Evolutionary conservation across 2,888 invertebrate genomes (phyloP).

Genomic region (Minunthozetes semirufus): DNA sequence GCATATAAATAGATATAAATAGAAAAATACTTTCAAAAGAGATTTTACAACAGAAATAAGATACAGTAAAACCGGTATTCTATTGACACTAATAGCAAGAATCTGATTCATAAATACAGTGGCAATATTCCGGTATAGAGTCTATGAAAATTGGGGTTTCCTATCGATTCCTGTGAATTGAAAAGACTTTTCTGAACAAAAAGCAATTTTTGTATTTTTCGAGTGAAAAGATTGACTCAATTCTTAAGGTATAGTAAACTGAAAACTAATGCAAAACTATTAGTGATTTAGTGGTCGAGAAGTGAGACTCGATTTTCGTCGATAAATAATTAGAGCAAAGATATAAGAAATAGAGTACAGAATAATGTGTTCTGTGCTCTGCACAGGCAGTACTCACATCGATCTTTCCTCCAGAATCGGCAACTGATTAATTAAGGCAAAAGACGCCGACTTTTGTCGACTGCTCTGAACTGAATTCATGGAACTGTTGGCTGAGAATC

Average conservation of each 20-base stretch:
- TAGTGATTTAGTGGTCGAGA: neutral
- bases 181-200: too few species aligned
- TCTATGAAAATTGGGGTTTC: too few species aligned
- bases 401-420: slow-evolving; percentile 33
- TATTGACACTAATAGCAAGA: too few species aligned
- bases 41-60: neutral
- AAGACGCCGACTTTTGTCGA: slow-evolving; percentile 16
- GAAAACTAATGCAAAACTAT: slow-evolving; percentile 2
- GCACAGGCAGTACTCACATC: slow-evolving; percentile 12
- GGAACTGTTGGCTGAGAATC: slow-evolving; percentile 19
- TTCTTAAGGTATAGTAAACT: too few species aligned
- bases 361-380: neutral
- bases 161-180: too few species aligned
- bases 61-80: too few species aligned
- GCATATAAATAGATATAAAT: neutral
- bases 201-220: too few species aligned
- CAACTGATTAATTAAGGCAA: slow-evolving; percentile 31
- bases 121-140: too few species aligned
- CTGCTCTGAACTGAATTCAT: neutral
- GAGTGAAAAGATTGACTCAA: too few species aligned
- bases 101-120: too few species aligned
- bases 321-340: neutral
- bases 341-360: neutral
- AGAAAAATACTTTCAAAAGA: neutral
- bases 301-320: neutral